Base-by-base conservation (phyloP, 2,113 vertebrate species). In the Garra rufa region DNA sequence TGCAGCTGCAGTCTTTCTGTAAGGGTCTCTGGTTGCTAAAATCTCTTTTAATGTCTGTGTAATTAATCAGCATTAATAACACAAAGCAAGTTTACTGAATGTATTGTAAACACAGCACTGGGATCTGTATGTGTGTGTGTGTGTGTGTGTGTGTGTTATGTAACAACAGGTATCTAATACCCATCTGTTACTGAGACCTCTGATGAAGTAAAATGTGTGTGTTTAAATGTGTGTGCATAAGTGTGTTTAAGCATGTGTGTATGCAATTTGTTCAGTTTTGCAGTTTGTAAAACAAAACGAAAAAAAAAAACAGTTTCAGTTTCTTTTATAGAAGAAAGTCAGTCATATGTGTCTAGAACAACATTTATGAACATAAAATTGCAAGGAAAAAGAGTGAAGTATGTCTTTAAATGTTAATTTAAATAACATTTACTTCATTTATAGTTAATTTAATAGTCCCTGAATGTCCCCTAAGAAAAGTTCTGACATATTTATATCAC, bases 141-240 rank as follows among this genome's bases (percentile, higher is more conserved):
- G 28, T 38, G 17, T 24, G 19, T 74, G 69, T 57, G 26, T 21
- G 41, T 63, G 38, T 69, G 76, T 76, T 65, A 67, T 67, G 3
- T 48, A 80, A 80, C 41, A 65, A 30, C 77, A 80, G 59, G 59
- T 80, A 80, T 65, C 41, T 46, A 80, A 80, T 44, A 44, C 19
- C 76, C 55, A 79, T 80, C 59, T 80, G 59, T 65, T 65, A 65
- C 24, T 3, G 24, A 26, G 43, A 30, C 9, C 77, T 80, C 76
- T 78, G 28, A 61, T 48, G 19, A 43, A 70, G 24, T 71, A 63
- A 65, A 76, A 50, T 59, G 34, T 57, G 81, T 26, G 65, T 34
- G 26, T 38, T 24, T 34, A 50, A 41, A 38, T 57, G 24, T 11
- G 34, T 59, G 59, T 63, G 50, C 38, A 13, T 67, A 43, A 17